A percentile compares a stretch with the other conserved stretches of the same genome.
Conservation (phyloP, 2,888 invertebrate species). For the Ichneumoninae sp. region DNA sequence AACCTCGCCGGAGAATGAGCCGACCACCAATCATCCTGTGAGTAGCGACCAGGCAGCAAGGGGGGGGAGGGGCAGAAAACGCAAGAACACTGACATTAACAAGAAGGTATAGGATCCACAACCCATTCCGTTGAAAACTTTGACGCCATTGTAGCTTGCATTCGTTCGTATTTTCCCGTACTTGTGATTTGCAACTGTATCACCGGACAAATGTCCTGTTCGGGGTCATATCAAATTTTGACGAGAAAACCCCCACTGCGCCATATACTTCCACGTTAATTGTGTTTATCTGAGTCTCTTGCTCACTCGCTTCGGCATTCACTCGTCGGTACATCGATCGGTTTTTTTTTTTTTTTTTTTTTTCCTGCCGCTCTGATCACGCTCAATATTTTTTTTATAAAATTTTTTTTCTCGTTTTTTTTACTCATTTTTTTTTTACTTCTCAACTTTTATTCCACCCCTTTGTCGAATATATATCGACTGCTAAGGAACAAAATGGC, state of each 20-base stretch:
- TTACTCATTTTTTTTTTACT: conserved; percentile 25
- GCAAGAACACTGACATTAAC: conserved; percentile 84
- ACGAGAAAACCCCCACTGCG: conserved; percentile 29
- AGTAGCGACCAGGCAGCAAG: conserved; percentile 84
- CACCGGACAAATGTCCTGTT: conserved; percentile 36
- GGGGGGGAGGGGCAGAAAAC: conserved; percentile 84
- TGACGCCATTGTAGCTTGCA: conserved; percentile 81
- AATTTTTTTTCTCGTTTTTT: not conserved
- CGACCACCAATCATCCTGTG: conserved; percentile 83
- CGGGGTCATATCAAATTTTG: conserved; percentile 42
- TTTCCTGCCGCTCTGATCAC: conserved; percentile 22
- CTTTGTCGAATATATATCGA: conserved; percentile 21
- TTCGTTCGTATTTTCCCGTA: conserved; percentile 75
- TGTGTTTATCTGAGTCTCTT: conserved; percentile 38
- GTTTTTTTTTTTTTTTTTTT: conserved; percentile 36
- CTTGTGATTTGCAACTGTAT: conserved; percentile 64
- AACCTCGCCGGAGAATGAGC: conserved; percentile 81
- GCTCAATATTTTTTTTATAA: conserved; percentile 25
- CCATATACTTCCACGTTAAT: conserved; percentile 25
- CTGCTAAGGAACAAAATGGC: not conserved
- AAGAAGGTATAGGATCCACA: conserved; percentile 84
- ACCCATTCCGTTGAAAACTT: conserved; percentile 70
- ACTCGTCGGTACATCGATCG: conserved; percentile 36
- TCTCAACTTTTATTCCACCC: conserved; percentile 43
- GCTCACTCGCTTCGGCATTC: conserved; percentile 29